Conservation (phyloP, 2,797 vertebrate species). For the Delichon dasypus region DNA sequence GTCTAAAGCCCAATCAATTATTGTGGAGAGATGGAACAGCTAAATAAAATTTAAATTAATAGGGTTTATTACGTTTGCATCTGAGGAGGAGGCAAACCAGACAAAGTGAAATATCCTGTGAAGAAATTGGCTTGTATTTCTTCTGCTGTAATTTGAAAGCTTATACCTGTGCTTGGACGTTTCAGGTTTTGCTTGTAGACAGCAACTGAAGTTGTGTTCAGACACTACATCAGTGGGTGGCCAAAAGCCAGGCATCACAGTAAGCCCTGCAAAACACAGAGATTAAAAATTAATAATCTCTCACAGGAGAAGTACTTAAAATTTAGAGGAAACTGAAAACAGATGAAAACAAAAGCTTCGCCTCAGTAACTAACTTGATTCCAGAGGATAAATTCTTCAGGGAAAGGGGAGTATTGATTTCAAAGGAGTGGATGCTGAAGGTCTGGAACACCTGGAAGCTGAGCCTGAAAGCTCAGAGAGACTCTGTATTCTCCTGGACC, state of each 20-base stretch:
- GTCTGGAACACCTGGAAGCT: not conserved
- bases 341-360: not conserved
- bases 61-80: slow-evolving; percentile 30
- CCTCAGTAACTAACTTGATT: not conserved
- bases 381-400: not conserved
- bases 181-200: not conserved
- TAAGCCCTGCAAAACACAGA: not conserved
- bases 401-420: not conserved
- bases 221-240: not conserved
- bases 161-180: not conserved
- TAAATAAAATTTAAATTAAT: slow-evolving; percentile 54
- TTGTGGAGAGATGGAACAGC: not conserved
- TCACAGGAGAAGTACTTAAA: not conserved
- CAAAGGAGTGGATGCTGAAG: not conserved
- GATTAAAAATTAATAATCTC: not conserved
- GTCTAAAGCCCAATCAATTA: slow-evolving; percentile 23
- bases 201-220: not conserved
- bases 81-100: not conserved
- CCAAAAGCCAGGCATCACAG: not conserved
- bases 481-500: not conserved
- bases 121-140: slow-evolving; percentile 12
- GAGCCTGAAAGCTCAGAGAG: not conserved
- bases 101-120: not conserved
- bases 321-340: not conserved
- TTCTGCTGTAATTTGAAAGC: not conserved